These are phyloP conservation scores for Cynopterus brachyotis DNA, from an alignment of 2,113 vertebrate species.

Conservation along the genomic window DNA sequence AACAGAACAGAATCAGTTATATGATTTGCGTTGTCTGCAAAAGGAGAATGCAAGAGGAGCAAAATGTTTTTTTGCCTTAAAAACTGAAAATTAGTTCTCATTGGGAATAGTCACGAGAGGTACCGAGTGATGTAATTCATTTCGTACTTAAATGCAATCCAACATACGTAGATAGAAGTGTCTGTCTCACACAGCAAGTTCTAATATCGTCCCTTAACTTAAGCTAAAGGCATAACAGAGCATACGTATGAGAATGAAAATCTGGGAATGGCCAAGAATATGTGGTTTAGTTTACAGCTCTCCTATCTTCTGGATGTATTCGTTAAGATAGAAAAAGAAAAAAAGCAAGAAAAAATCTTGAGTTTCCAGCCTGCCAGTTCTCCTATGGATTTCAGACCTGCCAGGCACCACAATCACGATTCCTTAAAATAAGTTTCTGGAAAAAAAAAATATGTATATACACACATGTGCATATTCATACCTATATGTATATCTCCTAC, in stretches of 20 bases:
- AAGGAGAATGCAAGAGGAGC: background rate
- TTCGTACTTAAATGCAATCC: background rate
- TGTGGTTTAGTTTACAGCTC: background rate
- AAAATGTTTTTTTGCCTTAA: background rate
- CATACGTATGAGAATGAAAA: background rate
- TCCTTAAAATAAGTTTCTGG: background rate
- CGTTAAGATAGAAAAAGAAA: background rate
- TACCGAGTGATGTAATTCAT: background rate
- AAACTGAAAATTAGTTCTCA: background rate
- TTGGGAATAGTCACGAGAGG: background rate
- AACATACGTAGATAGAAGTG: background rate
- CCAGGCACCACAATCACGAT: background rate
- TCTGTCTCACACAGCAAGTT: background rate
- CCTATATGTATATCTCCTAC: background rate
- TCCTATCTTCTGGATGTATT: background rate
- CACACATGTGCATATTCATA: fast-evolving
- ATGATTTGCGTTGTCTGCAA: background rate
- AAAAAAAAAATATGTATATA: background rate
- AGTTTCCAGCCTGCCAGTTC: background rate
- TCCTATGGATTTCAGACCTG: background rate
- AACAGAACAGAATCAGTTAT: background rate
- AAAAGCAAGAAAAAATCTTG: background rate
- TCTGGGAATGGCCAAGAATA: background rate
- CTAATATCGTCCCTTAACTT: background rate
- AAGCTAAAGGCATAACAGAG: background rate